Percentiles rank a stretch among this genome's conserved stretches.
Conservation (phyloP, 2,113 vertebrate species). For the Hepsetus odoe region DNA sequence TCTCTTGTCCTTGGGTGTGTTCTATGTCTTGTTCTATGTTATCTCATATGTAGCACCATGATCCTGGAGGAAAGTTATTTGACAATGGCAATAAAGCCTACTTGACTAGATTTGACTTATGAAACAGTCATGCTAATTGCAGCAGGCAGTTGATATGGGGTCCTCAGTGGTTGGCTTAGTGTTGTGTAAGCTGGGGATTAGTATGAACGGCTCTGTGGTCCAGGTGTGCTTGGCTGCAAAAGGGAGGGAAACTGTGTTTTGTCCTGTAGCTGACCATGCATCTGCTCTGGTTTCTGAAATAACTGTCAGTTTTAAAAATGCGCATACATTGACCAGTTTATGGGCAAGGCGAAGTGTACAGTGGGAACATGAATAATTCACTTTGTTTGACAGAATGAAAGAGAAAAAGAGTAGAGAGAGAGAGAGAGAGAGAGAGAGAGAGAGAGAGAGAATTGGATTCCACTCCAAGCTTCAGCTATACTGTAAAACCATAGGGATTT, state of each 20-base stretch:
- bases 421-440: not conserved
- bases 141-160: constrained; percentile 8
- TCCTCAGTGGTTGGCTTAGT: not conserved
- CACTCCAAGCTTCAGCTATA: constrained; percentile 7
- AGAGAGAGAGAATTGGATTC: not conserved
- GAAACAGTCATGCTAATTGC: constrained; percentile 29
- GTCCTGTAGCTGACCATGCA: constrained; percentile 1
- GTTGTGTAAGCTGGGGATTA: constrained; percentile 6
- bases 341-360: constrained; percentile 37
- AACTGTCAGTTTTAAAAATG: constrained; percentile 31
- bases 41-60: too few relatives aligned
- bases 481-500: constrained; percentile 30
- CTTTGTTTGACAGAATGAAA: constrained; percentile 51
- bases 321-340: constrained; percentile 41
- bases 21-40: too few relatives aligned
- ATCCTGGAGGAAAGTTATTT: too few relatives aligned
- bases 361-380: constrained; percentile 55
- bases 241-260: not conserved
- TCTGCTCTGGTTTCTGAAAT: constrained; percentile 8
- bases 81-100: too few relatives aligned
- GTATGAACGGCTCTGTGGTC: constrained; percentile 2
- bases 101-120: too few relatives aligned
- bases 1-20: too few relatives aligned
- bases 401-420: constrained; percentile 29
- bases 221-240: constrained; percentile 4